Conservation (phyloP, 1,140 invertebrate species). For the Drosophila tropicalis region DNA sequence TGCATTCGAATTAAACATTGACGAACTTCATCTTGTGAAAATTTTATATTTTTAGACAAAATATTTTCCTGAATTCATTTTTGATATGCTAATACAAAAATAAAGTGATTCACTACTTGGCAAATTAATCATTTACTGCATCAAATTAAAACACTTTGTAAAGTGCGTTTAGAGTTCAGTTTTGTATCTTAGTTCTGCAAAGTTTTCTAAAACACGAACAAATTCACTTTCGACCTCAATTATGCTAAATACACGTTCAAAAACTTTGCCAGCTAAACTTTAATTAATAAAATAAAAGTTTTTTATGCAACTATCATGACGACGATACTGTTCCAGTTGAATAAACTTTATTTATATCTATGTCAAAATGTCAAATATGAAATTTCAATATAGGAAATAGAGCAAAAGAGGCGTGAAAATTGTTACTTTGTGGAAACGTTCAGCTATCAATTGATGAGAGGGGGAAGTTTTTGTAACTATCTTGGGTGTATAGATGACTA, state of each 20-base stretch:
- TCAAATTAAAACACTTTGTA: not conserved
- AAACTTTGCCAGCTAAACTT: conserved; percentile 17
- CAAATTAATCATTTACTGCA: not conserved
- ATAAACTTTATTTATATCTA: conserved; percentile 8
- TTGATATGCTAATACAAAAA: not conserved
- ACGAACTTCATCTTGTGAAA: too few relatives aligned
- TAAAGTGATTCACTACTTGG: not conserved
- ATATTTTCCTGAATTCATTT: too few relatives aligned
- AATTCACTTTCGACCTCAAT: conserved; percentile 11
- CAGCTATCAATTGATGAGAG: conserved; percentile 4
- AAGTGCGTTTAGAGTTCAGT: conserved; percentile 7
- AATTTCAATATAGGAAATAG: not conserved
- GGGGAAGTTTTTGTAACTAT: not conserved
- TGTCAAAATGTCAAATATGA: not conserved
- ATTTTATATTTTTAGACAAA: too few relatives aligned
- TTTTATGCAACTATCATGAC: not conserved
- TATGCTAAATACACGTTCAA: conserved; percentile 16
- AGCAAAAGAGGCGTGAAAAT: not conserved
- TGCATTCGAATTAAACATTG: too few relatives aligned
- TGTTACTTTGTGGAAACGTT: conserved; percentile 11
- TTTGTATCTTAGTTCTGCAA: not conserved
- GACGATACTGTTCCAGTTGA: conserved; percentile 6
- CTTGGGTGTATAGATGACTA: not conserved
- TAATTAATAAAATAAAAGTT: conserved; percentile 22
- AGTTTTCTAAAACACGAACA: not conserved